A percentile compares a stretch with the other conserved stretches of the same genome.
These are phyloP conservation scores for Listronotus oregonensis DNA, from an alignment of 1,140 invertebrate genomes.

Conservation along the genomic window DNA sequence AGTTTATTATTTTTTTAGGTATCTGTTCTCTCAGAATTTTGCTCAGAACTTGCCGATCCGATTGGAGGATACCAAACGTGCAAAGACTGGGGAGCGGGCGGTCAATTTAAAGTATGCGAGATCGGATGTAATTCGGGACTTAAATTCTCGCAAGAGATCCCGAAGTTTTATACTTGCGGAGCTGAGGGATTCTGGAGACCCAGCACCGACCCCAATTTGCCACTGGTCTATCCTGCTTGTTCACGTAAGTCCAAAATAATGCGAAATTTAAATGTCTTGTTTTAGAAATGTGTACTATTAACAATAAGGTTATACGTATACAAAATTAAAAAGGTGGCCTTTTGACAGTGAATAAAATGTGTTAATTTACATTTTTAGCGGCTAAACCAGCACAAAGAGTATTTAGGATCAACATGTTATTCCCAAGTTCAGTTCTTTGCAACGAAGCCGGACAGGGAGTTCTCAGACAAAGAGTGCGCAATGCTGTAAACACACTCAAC, in stretches of 20 bases:
- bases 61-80: slow-evolving; percentile 88
- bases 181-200: slow-evolving; percentile 96
- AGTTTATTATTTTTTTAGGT: slow-evolving; percentile 57
- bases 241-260: slow-evolving; percentile 66
- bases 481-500: slow-evolving; percentile 86
- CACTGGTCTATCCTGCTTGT: slow-evolving; percentile 88
- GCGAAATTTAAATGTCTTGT: too few relatives aligned
- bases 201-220: slow-evolving; percentile 75
- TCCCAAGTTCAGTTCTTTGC: slow-evolving; percentile 91
- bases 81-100: slow-evolving; percentile 93
- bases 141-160: slow-evolving; percentile 87
- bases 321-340: too few relatives aligned
- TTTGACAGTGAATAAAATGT: too few relatives aligned
- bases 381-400: slow-evolving; percentile 86
- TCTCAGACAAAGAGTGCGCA: slow-evolving; percentile 82
- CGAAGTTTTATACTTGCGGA: slow-evolving; percentile 94
- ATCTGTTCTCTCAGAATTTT: slow-evolving; percentile 89
- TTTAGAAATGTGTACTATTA: too few relatives aligned
- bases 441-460: slow-evolving; percentile 93
- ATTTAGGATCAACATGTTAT: slow-evolving; percentile 90
- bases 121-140: slow-evolving; percentile 85
- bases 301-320: too few relatives aligned
- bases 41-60: slow-evolving; percentile 83
- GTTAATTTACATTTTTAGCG: slow-evolving; percentile 56
- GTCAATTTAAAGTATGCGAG: slow-evolving; percentile 92